Evolutionary conservation across 2,113 vertebrate genomes (phyloP).

Genomic region (Gobio gobio): DNA sequence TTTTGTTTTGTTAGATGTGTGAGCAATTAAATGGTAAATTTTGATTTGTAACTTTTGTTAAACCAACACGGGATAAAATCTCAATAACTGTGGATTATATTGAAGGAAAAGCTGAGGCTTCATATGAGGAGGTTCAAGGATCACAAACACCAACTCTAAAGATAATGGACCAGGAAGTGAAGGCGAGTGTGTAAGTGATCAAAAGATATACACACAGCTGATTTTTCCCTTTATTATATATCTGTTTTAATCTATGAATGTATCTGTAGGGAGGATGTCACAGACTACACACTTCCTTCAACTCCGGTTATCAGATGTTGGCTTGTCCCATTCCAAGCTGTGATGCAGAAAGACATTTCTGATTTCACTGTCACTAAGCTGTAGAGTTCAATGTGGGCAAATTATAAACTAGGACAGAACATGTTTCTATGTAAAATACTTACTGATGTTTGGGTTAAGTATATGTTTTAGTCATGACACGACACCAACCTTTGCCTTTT

Average conservation of each 20-base stretch:
- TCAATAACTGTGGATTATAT: background rate
- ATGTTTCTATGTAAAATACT: conserved; percentile 3
- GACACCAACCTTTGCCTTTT: background rate
- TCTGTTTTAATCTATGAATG: background rate
- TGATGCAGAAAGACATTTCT: conserved; percentile 53
- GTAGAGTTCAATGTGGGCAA: conserved; percentile 18
- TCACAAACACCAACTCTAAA: conserved; percentile 23
- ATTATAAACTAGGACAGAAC: background rate
- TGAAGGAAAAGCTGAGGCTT: conserved; percentile 40
- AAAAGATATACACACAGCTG: background rate
- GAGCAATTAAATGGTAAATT: background rate
- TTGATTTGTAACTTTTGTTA: background rate
- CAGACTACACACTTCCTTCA: conserved; percentile 37
- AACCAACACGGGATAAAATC: background rate
- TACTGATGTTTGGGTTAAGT: background rate
- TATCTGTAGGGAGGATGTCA: conserved; percentile 38
- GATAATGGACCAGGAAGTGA: conserved; percentile 29
- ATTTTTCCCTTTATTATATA: background rate
- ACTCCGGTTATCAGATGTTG: conserved; percentile 42
- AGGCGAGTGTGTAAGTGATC: conserved; percentile 6
- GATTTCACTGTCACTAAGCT: conserved; percentile 41
- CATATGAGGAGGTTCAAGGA: conserved; percentile 41
- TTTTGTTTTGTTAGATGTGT: no score
- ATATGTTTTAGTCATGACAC: background rate
- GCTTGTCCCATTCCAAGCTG: conserved; percentile 47